Evolutionary conservation across 2,113 vertebrate species (phyloP).

Genomic region (Galemys pyrenaicus): DNA sequence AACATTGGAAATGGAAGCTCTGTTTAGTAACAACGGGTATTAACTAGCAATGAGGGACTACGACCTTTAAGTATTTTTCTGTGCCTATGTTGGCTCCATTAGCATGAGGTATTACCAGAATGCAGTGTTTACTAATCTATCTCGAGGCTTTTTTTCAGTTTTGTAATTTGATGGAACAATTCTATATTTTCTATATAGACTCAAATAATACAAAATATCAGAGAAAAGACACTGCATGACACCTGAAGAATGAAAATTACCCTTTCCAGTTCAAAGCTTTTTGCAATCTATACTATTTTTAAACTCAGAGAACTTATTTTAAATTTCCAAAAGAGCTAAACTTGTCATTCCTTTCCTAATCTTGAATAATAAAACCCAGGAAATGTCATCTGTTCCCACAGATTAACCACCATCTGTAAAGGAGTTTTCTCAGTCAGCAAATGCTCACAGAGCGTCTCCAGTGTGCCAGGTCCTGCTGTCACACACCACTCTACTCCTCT

Average conservation of each 20-base stretch:
- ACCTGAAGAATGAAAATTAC: background rate
- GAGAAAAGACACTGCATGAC: background rate
- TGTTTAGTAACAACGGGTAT: background rate
- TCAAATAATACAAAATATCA: background rate
- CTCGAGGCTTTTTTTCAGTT: background rate
- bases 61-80: background rate
- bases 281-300: background rate
- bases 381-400: background rate
- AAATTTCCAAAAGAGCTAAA: slow-evolving; percentile 17
- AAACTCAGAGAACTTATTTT: background rate
- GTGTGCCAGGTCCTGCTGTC: background rate
- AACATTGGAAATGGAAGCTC: background rate
- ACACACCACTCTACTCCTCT: background rate
- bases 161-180: background rate
- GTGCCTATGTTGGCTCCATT: background rate
- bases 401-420: background rate
- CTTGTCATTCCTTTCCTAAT: background rate
- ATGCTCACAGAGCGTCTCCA: background rate
- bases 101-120: background rate
- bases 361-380: background rate
- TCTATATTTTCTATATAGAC: background rate
- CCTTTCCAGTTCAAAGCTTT: background rate
- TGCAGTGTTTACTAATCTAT: background rate
- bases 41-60: background rate
- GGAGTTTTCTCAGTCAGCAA: background rate